Evolutionary conservation across 2,113 vertebrate species (phyloP), one percentile per base, ranked within the genome.

Genomic region (Numida meleagris): DNA sequence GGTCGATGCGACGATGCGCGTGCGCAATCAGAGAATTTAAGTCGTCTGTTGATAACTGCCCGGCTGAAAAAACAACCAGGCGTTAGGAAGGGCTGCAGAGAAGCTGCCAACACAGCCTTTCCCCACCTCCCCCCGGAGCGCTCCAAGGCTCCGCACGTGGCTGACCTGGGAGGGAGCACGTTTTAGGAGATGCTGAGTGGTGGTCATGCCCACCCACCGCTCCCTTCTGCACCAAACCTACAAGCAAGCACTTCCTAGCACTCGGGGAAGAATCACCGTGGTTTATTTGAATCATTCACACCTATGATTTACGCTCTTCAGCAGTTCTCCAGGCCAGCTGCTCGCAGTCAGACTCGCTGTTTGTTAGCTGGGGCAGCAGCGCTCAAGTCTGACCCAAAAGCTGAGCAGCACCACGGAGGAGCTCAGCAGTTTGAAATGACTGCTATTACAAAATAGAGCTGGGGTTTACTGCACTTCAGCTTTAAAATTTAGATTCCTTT

Each of bases 1-100:
- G 99, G 96, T 99, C 99, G 3, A 99, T 99, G 78, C 99, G 99
- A 1, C 99, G 99, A 91, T 99, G 99, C 0, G 99, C 99, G 0
- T 99, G 99, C 1, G 99, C 99, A 2, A 99, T 99, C 66, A 99
- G 98, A 1, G 99, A 98, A 50, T 99, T 99, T 46, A 99, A 96
- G 94, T 99, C 99, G 0, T 99, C 99, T 0, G 93, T 61, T 4
- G 98, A 99, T 61, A 99, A 89, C 92, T 98, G 98, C 40, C 98
- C 99, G 10, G 99, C 99, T 99, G 8, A 25, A 66, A 88, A 59
- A 65, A 96, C 29, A 31, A 83, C 29, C 4, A 23, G 24, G 14
- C 0, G 0, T 96, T 7, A 90, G 66, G 36, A 33, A 59, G 57
- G 23, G 6, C 23, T 57, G 38, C 6, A 38, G 46, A 45, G 72